Percentiles rank a stretch among this genome's conserved stretches.
phyloP scores from a whole-genome alignment of 2,113 vertebrate genomes.

The Glaucomys volans region DNA sequence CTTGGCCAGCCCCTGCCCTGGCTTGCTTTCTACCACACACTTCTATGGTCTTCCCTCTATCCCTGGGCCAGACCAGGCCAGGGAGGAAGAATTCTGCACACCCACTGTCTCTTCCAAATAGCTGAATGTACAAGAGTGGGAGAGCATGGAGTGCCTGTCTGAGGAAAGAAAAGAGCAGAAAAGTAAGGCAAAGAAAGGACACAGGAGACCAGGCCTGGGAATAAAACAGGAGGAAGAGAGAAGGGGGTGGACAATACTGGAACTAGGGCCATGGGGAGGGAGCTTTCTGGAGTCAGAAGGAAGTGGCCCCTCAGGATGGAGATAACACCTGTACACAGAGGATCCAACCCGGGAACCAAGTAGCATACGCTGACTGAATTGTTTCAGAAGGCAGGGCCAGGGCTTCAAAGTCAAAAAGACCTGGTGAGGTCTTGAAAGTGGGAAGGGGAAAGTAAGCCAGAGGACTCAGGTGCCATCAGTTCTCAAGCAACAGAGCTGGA shows the following conservation, averaged over 20 bases:
- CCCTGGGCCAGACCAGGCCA: neutral
- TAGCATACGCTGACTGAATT: neutral
- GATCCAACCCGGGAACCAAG: neutral
- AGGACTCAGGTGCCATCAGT: neutral
- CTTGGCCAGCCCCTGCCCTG: neutral
- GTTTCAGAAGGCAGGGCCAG: neutral
- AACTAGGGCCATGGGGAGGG: neutral
- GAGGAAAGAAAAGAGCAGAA: neutral
- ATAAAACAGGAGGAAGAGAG: neutral
- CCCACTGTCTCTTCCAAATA: conserved; percentile 22
- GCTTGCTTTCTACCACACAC: neutral
- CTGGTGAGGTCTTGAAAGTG: neutral
- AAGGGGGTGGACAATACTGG: neutral
- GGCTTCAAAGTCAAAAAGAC: neutral
- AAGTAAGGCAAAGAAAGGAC: neutral
- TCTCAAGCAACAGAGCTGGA: neutral
- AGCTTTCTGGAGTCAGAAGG: neutral
- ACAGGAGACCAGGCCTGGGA: neutral
- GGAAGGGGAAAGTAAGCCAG: neutral
- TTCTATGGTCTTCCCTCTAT: neutral
- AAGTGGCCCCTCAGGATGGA: neutral
- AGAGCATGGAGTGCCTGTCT: neutral
- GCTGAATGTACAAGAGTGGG: neutral
- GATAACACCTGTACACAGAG: neutral
- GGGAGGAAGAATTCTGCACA: neutral